A percentile compares a stretch with the other conserved stretches of the same genome.
phyloP scores from a whole-genome alignment of 2,888 invertebrate species.

The Allygus modestus region DNA sequence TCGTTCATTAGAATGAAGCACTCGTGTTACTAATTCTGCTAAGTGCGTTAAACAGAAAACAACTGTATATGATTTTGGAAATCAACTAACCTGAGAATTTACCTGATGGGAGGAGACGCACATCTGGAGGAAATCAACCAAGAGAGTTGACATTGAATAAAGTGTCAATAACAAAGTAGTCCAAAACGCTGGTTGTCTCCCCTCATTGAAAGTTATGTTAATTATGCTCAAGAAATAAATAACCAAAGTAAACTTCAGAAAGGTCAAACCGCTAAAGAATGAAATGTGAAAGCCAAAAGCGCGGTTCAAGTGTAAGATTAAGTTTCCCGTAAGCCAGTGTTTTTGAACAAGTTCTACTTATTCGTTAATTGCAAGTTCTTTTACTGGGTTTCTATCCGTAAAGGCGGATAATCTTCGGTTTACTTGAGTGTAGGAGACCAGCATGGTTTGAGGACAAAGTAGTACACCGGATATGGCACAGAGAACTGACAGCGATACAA shows the following conservation, averaged over 20 bases:
- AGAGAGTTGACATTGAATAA: background rate
- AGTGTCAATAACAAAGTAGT: background rate
- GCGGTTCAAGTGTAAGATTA: background rate
- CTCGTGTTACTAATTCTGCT: too few species aligned
- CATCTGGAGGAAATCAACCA: background rate
- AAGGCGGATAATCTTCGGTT: background rate
- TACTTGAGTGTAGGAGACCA: background rate
- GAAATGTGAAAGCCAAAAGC: background rate
- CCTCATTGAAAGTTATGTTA: background rate
- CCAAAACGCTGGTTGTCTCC: background rate
- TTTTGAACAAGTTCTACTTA: background rate
- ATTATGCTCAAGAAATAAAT: background rate
- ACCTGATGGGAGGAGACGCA: background rate
- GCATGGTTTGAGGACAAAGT: background rate
- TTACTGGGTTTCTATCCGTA: background rate
- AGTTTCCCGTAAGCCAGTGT: slow-evolving; percentile 7
- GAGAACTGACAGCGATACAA: background rate
- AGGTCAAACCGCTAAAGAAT: background rate
- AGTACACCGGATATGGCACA: background rate
- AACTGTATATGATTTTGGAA: too few species aligned
- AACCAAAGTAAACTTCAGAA: background rate
- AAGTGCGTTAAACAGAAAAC: too few species aligned
- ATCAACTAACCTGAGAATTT: background rate
- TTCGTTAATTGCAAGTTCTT: background rate
- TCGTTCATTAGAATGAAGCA: too few species aligned